Evolutionary conservation across 1,140 invertebrate genomes (phyloP), one percentile per base, ranked within the genome.

Genomic region (Meteorus sp.): DNA sequence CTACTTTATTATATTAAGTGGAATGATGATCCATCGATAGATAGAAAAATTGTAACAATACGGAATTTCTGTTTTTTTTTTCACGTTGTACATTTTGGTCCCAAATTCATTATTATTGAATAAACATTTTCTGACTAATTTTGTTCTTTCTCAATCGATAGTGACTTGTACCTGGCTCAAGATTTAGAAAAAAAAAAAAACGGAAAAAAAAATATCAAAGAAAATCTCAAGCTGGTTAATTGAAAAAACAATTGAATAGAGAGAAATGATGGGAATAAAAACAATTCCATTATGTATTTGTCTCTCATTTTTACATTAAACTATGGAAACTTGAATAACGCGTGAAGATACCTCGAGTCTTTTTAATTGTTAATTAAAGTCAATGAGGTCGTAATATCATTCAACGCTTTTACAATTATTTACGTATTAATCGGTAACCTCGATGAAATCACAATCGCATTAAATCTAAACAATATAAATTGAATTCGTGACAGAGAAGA

Each of bases 341-440:
- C 5, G 35, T 7, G 7, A 54, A 25, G 20, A 9, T 11, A 9
- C 20, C 17, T 35, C 31, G 20, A 25, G 51, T 43, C 20, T 54
- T 27, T 25, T 33, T 19, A 31, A 50, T 15, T 50, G 23, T 15
- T 9, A 13, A 33, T 39, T n/a, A 5, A 15, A 4, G 47, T 43
- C 11, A 3, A 51, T 27, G 17, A 13, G 9, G 29, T 45, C 13
- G 15, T 33, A 13, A 33, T 48, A 33, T 37, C n/a, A 25, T 44
- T 59, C 11, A 15, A 45, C 25, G n/a, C 23, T 39, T 58, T 22
- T 56, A 54, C 15, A 62, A 53, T 56, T 66, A 68, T 68, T 62
- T 66, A 74, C 69, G 69, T 73, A 73, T 71, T 73, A 75, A 74
- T 77, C 72, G 74, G 76, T 78, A 77, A 78, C 76, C 76, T 77